Conservation (phyloP, 2,113 vertebrate species). For the Mystacornis crossleyi region DNA sequence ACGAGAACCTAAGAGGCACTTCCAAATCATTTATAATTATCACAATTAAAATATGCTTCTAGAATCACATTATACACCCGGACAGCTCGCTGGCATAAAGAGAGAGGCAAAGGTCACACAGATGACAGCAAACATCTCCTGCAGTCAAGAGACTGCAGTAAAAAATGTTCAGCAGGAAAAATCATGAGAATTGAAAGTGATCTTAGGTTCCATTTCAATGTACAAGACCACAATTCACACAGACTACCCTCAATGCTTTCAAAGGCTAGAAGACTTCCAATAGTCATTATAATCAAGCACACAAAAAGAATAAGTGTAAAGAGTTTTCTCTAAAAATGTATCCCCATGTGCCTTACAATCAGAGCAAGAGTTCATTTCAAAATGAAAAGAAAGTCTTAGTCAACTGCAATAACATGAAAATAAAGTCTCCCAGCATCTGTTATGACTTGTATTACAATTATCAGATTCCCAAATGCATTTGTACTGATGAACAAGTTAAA, state of each 20-base stretch:
- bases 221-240: not conserved
- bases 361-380: not conserved
- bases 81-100: not conserved
- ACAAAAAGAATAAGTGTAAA: not conserved
- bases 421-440: constrained; percentile 43
- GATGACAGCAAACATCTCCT: not conserved
- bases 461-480: constrained; percentile 42
- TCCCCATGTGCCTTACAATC: not conserved
- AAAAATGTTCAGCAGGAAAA: not conserved
- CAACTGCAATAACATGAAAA: constrained; percentile 36
- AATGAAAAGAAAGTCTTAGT: not conserved
- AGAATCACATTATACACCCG: not conserved
- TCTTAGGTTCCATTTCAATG: not conserved
- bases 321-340: not conserved
- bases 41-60: not conserved
- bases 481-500: constrained; percentile 5
- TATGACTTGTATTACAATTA: constrained; percentile 39
- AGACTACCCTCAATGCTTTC: not conserved
- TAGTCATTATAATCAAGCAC: not conserved
- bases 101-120: not conserved
- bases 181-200: not conserved
- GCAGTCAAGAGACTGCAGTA: not conserved
- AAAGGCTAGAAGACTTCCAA: not conserved
- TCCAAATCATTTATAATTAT: not conserved
- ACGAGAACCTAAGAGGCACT: not conserved